Evolutionary conservation across 2,113 vertebrate species (phyloP), one percentile per base, ranked within the genome.

Genomic region (Ovibos moschatus): DNA sequence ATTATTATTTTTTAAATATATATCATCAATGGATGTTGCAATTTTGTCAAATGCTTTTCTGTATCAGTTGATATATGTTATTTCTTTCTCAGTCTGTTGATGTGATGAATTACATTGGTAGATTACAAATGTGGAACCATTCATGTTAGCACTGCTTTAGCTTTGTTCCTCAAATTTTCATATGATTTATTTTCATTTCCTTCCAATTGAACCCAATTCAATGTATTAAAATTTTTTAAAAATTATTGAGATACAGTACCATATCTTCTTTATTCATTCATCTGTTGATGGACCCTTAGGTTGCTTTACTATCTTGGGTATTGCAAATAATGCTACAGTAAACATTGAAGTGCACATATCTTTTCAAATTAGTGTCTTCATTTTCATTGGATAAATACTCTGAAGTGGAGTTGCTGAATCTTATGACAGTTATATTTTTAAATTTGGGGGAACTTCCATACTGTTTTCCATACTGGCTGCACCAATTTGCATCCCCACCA

Each of bases 221-320:
- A 28, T 76, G 13, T 76, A 76, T 76, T 76, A 45, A 76, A 25
- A 0, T 27, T 27, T 76, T 74, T 43, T 7, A 0, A 0, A 36
- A 43, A 78, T 78, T 45, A 45, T 78, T 78, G 40, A 45, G 25
- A 78, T 78, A 27, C 23, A 76, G 40, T 76, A 45, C 25, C 40
- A 45, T 78, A 45, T 45, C 74, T 76, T 76, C 13, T 78, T 45
- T 78, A 78, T 45, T 28, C 40, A 78, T 28, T 45, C 25, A 28
- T 78, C 74, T 28, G 43, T 45, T 45, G 25, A 45, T 28, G 74
- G 74, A 45, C 25, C 13, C 13, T 28, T 45, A 45, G 74, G 12
- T 78, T 78, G 74, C 40, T 78, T 78, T 78, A 78, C 25, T 78
- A 28, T 45, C 74, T 76, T 76, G 71, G 40, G 23, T 45, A 76